Base-by-base conservation (phyloP, 2,113 vertebrate species). In the Aegithalos caudatus region DNA sequence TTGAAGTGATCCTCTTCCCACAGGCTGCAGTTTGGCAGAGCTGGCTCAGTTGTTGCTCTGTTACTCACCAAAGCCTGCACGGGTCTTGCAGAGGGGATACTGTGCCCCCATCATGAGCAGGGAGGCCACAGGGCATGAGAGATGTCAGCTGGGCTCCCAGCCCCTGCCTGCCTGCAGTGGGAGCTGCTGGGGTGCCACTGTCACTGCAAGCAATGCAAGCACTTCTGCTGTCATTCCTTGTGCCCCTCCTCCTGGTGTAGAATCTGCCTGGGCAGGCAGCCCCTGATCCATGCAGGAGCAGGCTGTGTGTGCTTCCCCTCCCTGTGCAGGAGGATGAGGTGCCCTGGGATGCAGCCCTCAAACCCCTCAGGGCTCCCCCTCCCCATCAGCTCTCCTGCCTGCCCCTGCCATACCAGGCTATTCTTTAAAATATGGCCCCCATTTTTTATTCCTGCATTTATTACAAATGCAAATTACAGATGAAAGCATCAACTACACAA, bases 401-500 rank as follows among this genome's bases (percentile, higher is more conserved):
- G 64, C 61, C 90, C 86, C 95, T 95, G 91, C 71, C 38, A 67
- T 53, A 60, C 51, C 84, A 95, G 90, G 57, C 97, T 88, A 45
- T 94, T 95, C 93, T 81, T 93, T 90, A 42, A 94, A 97, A 97
- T 96, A 96, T 60, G 91, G 90, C 95, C 96, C 79, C 20, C 56
- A 79, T 91, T 87, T 98, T 98, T 98, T 97, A 98, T 98, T 95
- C 97, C 97, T 97, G 96, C 95, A 85, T 98, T 98, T 98, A 98
- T 98, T 98, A 97, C 97, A 97, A 95, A 97, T 70, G 81, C 97
- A 98, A 98, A 98, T 98, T 98, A 97, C 97, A 97, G 97, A 98
- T 98, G 97, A 98, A 98, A 98, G 97, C 97, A 92, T 97, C 97
- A 47, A 86, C 98, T 98, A 98, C 96, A 97, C 97, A 98, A 98